Conservation (phyloP, 2,797 vertebrate genomes). For the Anas bernieri region DNA sequence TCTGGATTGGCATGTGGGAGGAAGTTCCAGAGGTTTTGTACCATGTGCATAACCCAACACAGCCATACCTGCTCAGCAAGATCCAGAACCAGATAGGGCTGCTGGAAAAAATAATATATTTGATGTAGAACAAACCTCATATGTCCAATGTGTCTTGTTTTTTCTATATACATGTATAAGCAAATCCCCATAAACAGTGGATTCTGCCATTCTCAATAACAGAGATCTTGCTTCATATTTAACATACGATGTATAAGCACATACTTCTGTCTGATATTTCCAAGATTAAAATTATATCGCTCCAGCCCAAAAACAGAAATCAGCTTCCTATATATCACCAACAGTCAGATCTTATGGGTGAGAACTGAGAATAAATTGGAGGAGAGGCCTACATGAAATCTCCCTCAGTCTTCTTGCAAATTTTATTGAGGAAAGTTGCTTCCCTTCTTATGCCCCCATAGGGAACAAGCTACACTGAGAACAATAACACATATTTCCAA, state of each 20-base stretch:
- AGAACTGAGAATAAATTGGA: not conserved
- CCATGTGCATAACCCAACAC: not conserved
- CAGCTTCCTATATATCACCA: not conserved
- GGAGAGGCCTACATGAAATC: rapidly evolving
- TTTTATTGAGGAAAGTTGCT: not conserved
- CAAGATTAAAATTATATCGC: not conserved
- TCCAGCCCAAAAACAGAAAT: not conserved
- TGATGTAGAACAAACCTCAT: not conserved
- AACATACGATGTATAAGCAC: not conserved
- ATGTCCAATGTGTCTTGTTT: not conserved
- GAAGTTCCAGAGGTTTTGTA: not conserved
- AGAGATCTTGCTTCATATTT: not conserved
- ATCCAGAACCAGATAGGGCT: not conserved
- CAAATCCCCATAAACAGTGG: not conserved
- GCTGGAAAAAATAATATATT: not conserved
- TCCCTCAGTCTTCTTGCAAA: not conserved
- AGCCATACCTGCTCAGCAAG: not conserved
- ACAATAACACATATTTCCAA: not conserved
- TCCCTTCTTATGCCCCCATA: not conserved
- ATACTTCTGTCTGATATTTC: not conserved
- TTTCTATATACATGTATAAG: not conserved
- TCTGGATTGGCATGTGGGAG: not conserved
- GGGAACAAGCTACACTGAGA: not conserved
- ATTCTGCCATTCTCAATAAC: not conserved
- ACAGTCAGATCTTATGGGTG: rapidly evolving